Conservation (phyloP, 1,140 invertebrate species). For the Teleopsis dalmanni region DNA sequence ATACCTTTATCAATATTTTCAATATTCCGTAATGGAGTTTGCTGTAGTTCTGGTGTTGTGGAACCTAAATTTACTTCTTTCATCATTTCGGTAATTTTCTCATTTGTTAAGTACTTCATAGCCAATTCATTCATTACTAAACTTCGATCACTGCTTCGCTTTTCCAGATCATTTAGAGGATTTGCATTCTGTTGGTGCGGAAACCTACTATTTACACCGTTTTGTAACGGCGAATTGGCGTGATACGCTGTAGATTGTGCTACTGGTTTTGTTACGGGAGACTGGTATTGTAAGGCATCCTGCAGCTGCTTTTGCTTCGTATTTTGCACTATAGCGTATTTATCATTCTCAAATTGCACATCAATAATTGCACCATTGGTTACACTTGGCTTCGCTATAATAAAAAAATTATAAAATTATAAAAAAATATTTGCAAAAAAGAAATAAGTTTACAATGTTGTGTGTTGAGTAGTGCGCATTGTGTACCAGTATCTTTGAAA, state of each 20-base stretch:
- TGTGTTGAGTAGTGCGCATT: too few relatives aligned
- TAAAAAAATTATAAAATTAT: too few relatives aligned
- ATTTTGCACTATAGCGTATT: too few relatives aligned
- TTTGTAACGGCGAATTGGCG: background rate
- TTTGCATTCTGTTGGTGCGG: conserved; percentile 20
- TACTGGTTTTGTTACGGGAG: conserved; percentile 13
- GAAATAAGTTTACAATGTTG: too few relatives aligned
- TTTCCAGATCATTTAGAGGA: conserved; percentile 20
- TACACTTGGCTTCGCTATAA: too few relatives aligned
- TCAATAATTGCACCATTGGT: too few relatives aligned
- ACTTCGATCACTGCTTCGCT: conserved; percentile 30
- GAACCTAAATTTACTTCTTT: conserved; percentile 24
- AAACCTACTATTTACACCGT: too few relatives aligned
- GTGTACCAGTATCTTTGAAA: too few relatives aligned
- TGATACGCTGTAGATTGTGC: conserved; percentile 36
- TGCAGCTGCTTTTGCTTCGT: conserved; percentile 17
- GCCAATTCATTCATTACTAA: conserved; percentile 40
- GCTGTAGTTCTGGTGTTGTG: background rate
- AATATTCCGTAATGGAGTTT: conserved; percentile 24
- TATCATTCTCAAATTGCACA: too few relatives aligned
- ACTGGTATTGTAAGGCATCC: background rate
- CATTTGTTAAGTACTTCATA: conserved; percentile 32
- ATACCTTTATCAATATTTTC: conserved; percentile 29
- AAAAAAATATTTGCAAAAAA: too few relatives aligned
- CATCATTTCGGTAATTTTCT: conserved; percentile 31